A percentile compares a stretch with the other conserved stretches of the same genome.
Evolutionary conservation across 2,113 vertebrate genomes (phyloP).

Genomic region (Rhegmatorhina hoffmannsi): DNA sequence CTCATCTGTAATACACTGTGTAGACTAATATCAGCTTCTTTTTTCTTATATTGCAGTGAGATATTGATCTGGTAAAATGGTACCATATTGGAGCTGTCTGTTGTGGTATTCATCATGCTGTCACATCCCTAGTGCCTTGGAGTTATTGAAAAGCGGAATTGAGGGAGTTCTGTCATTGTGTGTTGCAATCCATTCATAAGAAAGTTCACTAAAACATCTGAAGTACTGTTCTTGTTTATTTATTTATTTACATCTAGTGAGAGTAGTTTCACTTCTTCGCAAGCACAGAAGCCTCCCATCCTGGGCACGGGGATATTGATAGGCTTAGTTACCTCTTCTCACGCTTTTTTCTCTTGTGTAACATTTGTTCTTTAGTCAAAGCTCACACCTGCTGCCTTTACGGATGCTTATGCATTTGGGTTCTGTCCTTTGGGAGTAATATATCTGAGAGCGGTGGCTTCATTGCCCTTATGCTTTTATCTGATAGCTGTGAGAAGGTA

Average conservation of each 20-base stretch:
- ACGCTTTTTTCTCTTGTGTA: neutral
- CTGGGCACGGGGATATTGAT: constrained; percentile 7
- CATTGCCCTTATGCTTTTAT: constrained; percentile 73
- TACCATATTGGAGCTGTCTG: constrained; percentile 99
- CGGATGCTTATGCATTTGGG: constrained; percentile 52
- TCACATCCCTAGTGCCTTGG: constrained; percentile 94
- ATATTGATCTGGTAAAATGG: constrained; percentile 99
- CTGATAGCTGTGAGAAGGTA: constrained; percentile 71
- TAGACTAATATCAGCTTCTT: constrained; percentile 99
- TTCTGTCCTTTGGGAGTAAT: constrained; percentile 65
- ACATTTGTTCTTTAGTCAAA: constrained; percentile 55
- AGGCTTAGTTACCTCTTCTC: constrained; percentile 38
- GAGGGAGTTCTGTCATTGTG: constrained; percentile 93
- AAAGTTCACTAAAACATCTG: constrained; percentile 83
- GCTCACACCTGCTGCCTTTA: constrained; percentile 67
- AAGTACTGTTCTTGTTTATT: constrained; percentile 53
- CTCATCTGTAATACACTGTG: constrained; percentile 99
- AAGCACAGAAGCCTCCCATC: neutral
- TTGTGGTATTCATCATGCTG: constrained; percentile 99
- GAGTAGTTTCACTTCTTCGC: neutral
- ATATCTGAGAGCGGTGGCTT: constrained; percentile 66
- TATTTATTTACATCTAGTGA: constrained; percentile 57
- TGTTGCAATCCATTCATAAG: constrained; percentile 95
- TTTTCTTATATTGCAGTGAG: constrained; percentile 98
- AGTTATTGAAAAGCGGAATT: constrained; percentile 98